Evolutionary conservation across 2,797 vertebrate species (phyloP).

Genomic region (Megalops cyprinoides): DNA sequence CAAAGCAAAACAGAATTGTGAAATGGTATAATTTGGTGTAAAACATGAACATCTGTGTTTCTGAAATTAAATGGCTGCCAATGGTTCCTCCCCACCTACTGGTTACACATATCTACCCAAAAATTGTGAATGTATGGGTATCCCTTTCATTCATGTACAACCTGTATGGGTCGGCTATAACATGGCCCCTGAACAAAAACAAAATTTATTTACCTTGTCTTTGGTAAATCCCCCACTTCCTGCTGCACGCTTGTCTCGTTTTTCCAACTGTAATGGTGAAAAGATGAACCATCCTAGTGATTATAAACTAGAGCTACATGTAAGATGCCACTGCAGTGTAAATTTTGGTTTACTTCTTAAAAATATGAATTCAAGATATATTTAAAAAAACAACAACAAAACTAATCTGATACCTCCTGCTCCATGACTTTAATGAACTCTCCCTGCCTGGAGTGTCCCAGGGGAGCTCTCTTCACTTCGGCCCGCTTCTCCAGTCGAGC

Average conservation of each 20-base stretch:
- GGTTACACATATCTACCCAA: background rate
- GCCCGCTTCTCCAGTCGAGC: slow-evolving; percentile 75
- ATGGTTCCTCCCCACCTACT: background rate
- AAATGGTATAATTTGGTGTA: background rate
- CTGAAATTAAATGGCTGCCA: background rate
- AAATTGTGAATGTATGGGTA: slow-evolving; percentile 3
- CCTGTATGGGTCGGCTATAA: too few species aligned
- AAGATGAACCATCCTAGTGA: slow-evolving; percentile 19
- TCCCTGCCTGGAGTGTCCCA: slow-evolving; percentile 84
- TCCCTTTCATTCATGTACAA: too few species aligned
- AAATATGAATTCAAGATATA: too few species aligned
- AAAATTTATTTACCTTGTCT: slow-evolving; percentile 82
- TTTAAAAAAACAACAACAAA: slow-evolving; percentile 20
- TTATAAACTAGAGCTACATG: slow-evolving; percentile 18
- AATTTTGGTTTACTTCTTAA: too few species aligned
- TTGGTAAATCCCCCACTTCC: slow-evolving; percentile 79
- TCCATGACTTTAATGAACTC: slow-evolving; percentile 85
- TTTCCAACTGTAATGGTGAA: slow-evolving; percentile 71
- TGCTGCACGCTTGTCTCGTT: slow-evolving; percentile 60
- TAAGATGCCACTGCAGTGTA: too few species aligned
- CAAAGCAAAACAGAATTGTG: background rate
- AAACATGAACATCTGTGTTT: background rate
- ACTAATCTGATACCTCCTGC: slow-evolving; percentile 76
- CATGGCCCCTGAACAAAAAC: too few species aligned
- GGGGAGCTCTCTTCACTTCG: slow-evolving; percentile 75